These are phyloP conservation scores for Colletes latitarsis DNA, from an alignment of 1,140 invertebrate species.

Conservation along the genomic window DNA sequence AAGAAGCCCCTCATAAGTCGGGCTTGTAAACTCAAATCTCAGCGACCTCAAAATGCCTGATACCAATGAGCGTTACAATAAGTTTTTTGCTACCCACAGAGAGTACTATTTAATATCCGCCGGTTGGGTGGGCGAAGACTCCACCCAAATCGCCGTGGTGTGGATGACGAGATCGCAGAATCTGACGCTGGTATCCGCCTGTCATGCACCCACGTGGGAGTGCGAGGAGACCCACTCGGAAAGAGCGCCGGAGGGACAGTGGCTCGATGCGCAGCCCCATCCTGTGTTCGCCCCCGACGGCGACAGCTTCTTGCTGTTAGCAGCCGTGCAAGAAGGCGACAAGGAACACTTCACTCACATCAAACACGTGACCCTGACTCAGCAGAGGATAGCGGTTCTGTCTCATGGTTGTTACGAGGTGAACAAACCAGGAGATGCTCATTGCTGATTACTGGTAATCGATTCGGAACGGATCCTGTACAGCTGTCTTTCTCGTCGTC, in stretches of 20 bases:
- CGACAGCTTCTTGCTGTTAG: slow-evolving; percentile 91
- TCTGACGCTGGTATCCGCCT: slow-evolving; percentile 89
- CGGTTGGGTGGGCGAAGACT: slow-evolving; percentile 89
- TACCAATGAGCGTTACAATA: too few species aligned
- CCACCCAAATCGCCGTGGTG: slow-evolving; percentile 89
- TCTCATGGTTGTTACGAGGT: slow-evolving; percentile 95
- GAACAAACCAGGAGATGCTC: slow-evolving; percentile 7
- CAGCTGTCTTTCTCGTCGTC: neutral
- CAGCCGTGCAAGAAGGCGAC: slow-evolving; percentile 90
- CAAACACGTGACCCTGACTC: slow-evolving; percentile 91
- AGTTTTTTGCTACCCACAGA: slow-evolving; percentile 79
- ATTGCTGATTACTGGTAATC: too few species aligned
- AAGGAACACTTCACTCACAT: slow-evolving; percentile 94
- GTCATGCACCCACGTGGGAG: slow-evolving; percentile 88
- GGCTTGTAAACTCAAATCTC: too few species aligned
- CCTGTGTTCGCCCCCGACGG: slow-evolving; percentile 92
- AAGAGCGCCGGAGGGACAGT: slow-evolving; percentile 89
- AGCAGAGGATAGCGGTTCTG: slow-evolving; percentile 91
- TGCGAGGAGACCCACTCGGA: slow-evolving; percentile 92
- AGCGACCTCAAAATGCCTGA: too few species aligned
- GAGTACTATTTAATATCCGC: slow-evolving; percentile 96
- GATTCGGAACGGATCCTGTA: neutral
- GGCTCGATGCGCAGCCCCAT: slow-evolving; percentile 92
- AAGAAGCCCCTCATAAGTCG: too few species aligned
- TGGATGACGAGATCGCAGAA: slow-evolving; percentile 97